Conservation (phyloP, 2,797 vertebrate genomes). For the Hydrolagus colliei region DNA sequence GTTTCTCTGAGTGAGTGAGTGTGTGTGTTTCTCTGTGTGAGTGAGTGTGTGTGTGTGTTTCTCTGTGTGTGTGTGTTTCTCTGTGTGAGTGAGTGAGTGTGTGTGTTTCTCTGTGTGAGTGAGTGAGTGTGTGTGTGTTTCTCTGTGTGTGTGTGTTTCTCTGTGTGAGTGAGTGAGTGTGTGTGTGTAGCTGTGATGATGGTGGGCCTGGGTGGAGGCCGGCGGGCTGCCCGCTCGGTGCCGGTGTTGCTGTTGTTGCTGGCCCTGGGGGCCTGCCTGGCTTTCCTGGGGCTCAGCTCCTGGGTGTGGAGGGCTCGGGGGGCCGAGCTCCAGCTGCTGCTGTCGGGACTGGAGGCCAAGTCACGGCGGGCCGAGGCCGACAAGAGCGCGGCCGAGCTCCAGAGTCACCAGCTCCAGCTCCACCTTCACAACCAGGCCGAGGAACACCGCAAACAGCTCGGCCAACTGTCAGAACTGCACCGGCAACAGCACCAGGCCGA, state of each 20-base stretch:
- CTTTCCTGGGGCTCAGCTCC: constrained; percentile 87
- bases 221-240: background rate
- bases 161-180: too few relatives aligned
- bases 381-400: background rate
- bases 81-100: too few relatives aligned
- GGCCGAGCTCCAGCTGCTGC: constrained; percentile 69
- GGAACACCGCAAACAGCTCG: background rate
- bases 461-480: background rate
- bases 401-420: background rate
- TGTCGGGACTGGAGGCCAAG: background rate
- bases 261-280: constrained; percentile 55
- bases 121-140: too few relatives aligned
- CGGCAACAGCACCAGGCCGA: background rate
- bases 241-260: background rate
- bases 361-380: background rate
- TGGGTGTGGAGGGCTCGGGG: constrained; percentile 86
- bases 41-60: too few relatives aligned
- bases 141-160: too few relatives aligned
- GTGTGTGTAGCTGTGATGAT: background rate
- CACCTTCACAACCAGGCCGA: background rate
- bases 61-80: too few relatives aligned
- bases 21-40: too few relatives aligned
- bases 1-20: too few relatives aligned
- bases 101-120: too few relatives aligned
- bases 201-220: constrained; percentile 21